These are phyloP conservation scores for Squalus acanthias DNA, from an alignment of 2,797 vertebrate species.

Conservation along the genomic window DNA sequence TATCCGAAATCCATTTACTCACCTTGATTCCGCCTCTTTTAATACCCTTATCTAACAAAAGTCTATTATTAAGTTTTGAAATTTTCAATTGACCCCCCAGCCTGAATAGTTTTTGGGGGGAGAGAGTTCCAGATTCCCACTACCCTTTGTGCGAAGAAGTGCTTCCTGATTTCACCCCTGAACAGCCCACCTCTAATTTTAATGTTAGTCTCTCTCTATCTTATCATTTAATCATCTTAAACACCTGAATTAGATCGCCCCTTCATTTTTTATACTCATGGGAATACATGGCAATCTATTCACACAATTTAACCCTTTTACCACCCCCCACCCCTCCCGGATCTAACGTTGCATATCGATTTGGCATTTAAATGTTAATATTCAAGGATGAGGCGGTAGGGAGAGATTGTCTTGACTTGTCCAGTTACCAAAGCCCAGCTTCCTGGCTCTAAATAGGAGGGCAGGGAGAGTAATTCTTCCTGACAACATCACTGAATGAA, in stretches of 20 bases:
- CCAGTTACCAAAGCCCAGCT: background rate
- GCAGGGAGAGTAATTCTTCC: background rate
- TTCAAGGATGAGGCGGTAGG: background rate
- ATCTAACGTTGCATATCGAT: background rate
- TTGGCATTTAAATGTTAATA: background rate
- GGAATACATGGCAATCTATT: background rate
- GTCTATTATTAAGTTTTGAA: background rate
- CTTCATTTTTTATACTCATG: background rate
- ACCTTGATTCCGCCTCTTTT: too few species aligned
- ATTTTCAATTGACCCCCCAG: background rate
- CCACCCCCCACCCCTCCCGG: too few species aligned
- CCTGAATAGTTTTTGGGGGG: background rate
- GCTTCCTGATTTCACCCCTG: background rate
- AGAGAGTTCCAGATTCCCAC: background rate
- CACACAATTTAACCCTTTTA: background rate
- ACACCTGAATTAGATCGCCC: background rate
- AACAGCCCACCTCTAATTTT: background rate
- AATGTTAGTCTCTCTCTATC: background rate
- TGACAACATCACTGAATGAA: background rate
- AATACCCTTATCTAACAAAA: background rate
- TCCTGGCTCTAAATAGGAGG: background rate
- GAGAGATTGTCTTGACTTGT: background rate
- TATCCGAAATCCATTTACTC: background rate
- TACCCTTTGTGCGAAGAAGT: background rate
- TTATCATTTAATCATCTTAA: background rate